Evolutionary conservation across 2,113 vertebrate genomes (phyloP).

Genomic region (Pomatostomus ruficeps): DNA sequence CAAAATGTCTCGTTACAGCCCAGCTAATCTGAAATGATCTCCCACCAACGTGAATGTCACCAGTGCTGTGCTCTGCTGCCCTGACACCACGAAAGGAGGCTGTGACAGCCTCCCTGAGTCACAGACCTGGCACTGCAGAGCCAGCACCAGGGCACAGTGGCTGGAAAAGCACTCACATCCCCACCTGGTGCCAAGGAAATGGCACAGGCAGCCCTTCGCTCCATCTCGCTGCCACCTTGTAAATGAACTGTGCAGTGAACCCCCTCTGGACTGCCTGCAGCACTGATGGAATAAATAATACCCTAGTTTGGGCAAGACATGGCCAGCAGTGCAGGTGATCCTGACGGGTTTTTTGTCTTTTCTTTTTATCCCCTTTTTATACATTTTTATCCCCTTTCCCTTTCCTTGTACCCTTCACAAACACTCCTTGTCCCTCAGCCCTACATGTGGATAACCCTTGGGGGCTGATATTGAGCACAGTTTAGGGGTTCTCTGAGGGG

Average conservation of each 20-base stretch:
- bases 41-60: slow-evolving; percentile 16
- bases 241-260: neutral
- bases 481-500: too few relatives aligned
- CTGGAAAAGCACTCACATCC: slow-evolving; percentile 24
- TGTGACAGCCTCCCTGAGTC: slow-evolving; percentile 34
- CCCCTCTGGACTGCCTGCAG: neutral
- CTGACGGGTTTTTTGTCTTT: too few relatives aligned
- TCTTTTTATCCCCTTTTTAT: too few relatives aligned
- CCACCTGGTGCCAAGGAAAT: slow-evolving; percentile 28
- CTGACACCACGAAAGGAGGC: slow-evolving; percentile 18
- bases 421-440: too few relatives aligned
- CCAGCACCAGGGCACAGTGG: neutral
- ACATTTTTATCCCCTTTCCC: too few relatives aligned
- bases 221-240: neutral
- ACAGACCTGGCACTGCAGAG: slow-evolving; percentile 10
- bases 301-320: neutral
- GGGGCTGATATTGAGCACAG: too few relatives aligned
- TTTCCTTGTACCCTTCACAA: too few relatives aligned
- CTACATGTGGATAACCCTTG: too few relatives aligned
- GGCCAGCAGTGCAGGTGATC: neutral
- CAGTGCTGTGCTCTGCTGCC: slow-evolving; percentile 27
- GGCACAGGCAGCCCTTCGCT: neutral
- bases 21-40: slow-evolving; percentile 53
- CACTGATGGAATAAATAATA: neutral
- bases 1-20: slow-evolving; percentile 23